Base-by-base conservation (phyloP, 2,113 vertebrate genomes). In the Atractosteus spatula region DNA sequence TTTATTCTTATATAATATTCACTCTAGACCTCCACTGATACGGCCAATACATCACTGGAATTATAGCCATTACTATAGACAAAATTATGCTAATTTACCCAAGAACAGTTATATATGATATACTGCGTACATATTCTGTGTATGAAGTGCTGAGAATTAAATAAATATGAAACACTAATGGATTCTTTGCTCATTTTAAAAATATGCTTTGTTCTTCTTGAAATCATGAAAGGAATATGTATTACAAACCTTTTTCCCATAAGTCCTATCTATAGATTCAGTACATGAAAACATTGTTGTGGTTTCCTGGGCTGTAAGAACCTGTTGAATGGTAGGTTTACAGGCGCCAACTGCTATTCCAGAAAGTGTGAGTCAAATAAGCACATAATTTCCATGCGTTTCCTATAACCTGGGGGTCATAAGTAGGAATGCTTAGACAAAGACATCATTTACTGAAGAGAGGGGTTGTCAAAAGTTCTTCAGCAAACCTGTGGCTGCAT, bases 191-290 rank as follows among this genome's bases (percentile, higher is more conserved):
- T 51, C 67, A 43, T 41, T 68, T 56, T 45, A 7, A 54, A 62
- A 62, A 54, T 54, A 55, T 55, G 13, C 66, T 68, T 73, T 73
- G 44, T 61, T 68, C 72, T 62, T 68, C 47, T 73, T 54, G 7
- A 14, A 67, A n/a, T 12, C 56, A 29, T 16, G 45, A 41, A 67
- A 45, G 6, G 61, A 73, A 74, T 17, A 69, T 43, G 17, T 41
- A n/a, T 16, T 5, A 68, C 68, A 43, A 62, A 68, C 68, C 72
- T 51, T 55, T 44, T 29, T 29, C 16, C 62, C 45, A 45, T 63
- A 68, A 74, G 68, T 69, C 66, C 44, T 55, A 17, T 42, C 56
- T 69, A 44, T 16, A 68, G n/a, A 7, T 13, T 12, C 56, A 8
- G 0, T 55, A 63, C 41, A 69, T 73, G 8, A 7, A 44, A 55